Evolutionary conservation across 2,113 vertebrate genomes (phyloP).

Genomic region (Hemichromis elongatus): DNA sequence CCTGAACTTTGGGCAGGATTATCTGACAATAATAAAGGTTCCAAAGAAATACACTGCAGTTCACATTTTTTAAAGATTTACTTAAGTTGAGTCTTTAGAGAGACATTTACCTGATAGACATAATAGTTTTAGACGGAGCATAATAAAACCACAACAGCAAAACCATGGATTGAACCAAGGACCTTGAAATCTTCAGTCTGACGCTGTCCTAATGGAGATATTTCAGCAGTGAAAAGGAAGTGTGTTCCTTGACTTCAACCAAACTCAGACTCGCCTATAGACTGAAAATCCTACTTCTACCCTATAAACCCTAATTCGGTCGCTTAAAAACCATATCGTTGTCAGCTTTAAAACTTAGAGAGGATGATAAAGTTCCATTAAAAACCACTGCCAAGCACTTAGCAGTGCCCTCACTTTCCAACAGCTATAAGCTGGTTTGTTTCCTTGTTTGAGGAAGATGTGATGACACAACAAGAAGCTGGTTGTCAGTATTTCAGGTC

Average conservation of each 20-base stretch:
- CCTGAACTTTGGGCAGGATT: too few relatives aligned
- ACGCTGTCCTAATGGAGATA: not conserved
- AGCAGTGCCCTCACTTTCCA: not conserved
- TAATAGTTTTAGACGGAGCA: too few relatives aligned
- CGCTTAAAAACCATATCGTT: not conserved
- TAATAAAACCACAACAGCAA: fast-evolving
- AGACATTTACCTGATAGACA: too few relatives aligned
- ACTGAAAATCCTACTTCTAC: not conserved
- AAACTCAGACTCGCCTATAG: not conserved
- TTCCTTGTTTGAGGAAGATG: not conserved
- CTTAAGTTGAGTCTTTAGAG: too few relatives aligned
- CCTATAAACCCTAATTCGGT: not conserved
- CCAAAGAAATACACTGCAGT: not conserved
- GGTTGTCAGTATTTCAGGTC: not conserved
- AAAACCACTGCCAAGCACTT: not conserved
- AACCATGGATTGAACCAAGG: not conserved
- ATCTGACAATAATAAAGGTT: not conserved
- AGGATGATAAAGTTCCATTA: too few relatives aligned
- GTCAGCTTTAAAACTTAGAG: too few relatives aligned
- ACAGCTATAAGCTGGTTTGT: not conserved
- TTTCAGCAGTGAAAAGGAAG: not conserved
- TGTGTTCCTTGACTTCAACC: fast-evolving
- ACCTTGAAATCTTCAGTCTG: not conserved
- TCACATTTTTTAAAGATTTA: not conserved
- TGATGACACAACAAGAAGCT: not conserved